Evolutionary conservation across 2,888 invertebrate genomes (phyloP).

Genomic region (Cephus rjabovi): DNA sequence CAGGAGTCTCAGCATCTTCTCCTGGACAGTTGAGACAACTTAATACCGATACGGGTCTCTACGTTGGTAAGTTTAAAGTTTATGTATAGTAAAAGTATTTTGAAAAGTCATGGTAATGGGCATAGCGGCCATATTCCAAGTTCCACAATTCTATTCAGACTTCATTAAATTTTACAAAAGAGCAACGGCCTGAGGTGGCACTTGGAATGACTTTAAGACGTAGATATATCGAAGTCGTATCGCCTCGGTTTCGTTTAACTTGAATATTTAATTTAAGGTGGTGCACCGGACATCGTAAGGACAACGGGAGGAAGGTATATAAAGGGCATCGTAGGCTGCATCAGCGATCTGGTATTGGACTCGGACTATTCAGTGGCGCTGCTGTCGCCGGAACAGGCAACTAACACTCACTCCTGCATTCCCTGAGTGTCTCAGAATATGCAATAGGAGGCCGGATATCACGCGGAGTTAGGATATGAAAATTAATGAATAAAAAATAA

Average conservation of each 20-base stretch:
- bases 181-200: neutral
- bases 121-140: neutral
- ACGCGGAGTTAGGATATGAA: slow-evolving; percentile 38
- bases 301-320: slow-evolving; percentile 79
- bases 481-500: slow-evolving; percentile 21
- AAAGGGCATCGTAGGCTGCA: slow-evolving; percentile 83
- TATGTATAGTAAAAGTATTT: neutral
- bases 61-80: slow-evolving; percentile 77
- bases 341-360: slow-evolving; percentile 84
- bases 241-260: neutral
- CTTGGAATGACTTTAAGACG: neutral
- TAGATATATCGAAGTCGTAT: neutral
- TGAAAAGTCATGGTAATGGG: neutral
- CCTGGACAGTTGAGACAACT: slow-evolving; percentile 87
- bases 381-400: slow-evolving; percentile 74
- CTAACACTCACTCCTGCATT: slow-evolving; percentile 69
- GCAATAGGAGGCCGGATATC: slow-evolving; percentile 10
- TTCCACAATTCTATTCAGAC: too few relatives aligned
- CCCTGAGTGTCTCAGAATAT: slow-evolving; percentile 48
- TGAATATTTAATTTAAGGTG: slow-evolving; percentile 71
- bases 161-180: too few relatives aligned
- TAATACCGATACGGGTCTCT: slow-evolving; percentile 89
- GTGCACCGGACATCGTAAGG: slow-evolving; percentile 80
- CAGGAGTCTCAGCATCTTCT: slow-evolving; percentile 82
- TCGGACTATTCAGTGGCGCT: slow-evolving; percentile 83